Percentiles rank a stretch among this genome's conserved stretches.
Evolutionary conservation across 2,888 invertebrate species (phyloP).

Genomic region (Gari tellinella): DNA sequence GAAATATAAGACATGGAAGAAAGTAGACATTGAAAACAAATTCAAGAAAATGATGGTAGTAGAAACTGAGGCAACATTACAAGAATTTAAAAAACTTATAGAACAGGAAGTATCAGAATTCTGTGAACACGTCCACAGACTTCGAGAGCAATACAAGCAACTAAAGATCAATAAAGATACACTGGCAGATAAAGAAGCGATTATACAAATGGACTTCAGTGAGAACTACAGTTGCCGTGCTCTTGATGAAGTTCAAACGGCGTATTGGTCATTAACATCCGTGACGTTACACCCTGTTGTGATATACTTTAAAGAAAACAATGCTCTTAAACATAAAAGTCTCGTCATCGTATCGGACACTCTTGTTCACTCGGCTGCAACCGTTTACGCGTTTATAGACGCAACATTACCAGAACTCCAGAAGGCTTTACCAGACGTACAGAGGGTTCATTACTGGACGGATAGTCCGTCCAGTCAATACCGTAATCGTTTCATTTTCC

Average conservation of each 20-base stretch:
- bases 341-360: no score
- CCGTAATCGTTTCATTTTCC: no score
- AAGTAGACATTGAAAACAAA: constrained; percentile 21
- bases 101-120: constrained; percentile 27
- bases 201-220: constrained; percentile 60
- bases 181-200: constrained; percentile 25
- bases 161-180: constrained; percentile 32
- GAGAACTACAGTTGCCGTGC: constrained; percentile 45
- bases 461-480: no score
- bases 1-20: constrained; percentile 27
- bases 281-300: no score
- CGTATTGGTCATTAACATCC: not conserved
- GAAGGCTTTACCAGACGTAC: no score
- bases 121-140: constrained; percentile 16
- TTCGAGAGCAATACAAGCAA: constrained; percentile 35
- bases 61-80: constrained; percentile 11
- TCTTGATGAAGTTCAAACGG: constrained; percentile 14
- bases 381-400: no score
- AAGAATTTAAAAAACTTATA: constrained; percentile 8
- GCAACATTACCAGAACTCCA: no score
- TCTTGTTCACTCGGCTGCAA: no score
- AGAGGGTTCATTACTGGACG: no score
- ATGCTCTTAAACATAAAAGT: no score
- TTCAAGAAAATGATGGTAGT: constrained; percentile 38
- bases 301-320: no score